Evolutionary conservation across 1,140 invertebrate genomes (phyloP).

Genomic region (Laupala kohalensis): DNA sequence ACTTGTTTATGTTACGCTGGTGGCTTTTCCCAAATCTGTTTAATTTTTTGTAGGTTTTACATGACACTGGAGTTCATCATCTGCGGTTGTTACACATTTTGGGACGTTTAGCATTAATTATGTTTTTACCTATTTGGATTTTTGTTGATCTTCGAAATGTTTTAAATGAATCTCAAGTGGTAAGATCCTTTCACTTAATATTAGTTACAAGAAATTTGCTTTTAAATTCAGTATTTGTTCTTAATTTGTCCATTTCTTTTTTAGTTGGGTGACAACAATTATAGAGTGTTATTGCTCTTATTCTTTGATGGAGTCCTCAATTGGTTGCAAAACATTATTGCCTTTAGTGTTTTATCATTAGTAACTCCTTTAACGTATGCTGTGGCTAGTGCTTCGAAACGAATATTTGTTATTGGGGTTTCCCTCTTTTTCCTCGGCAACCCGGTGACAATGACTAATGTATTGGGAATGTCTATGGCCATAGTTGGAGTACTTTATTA

Average conservation of each 20-base stretch:
- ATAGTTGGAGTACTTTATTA: slow-evolving; percentile 82
- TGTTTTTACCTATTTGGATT: slow-evolving; percentile 83
- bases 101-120: slow-evolving; percentile 59
- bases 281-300: slow-evolving; percentile 47
- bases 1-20: not conserved
- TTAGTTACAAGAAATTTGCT: slow-evolving; percentile 3
- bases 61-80: slow-evolving; percentile 80
- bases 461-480: slow-evolving; percentile 83
- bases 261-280: slow-evolving; percentile 23
- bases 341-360: slow-evolving; percentile 80
- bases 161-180: slow-evolving; percentile 41
- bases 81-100: slow-evolving; percentile 71
- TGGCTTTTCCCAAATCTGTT: not conserved
- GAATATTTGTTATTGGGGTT: slow-evolving; percentile 82
- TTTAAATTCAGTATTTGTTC: slow-evolving; percentile 1
- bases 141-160: slow-evolving; percentile 55
- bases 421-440: slow-evolving; percentile 82
- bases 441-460: slow-evolving; percentile 76
- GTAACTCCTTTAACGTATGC: slow-evolving; percentile 89
- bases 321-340: slow-evolving; percentile 89
- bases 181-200: slow-evolving; percentile 16
- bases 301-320: slow-evolving; percentile 75
- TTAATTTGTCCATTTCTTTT: slow-evolving; percentile 19
- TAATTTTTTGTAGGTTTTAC: slow-evolving; percentile 48
- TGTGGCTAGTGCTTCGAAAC: slow-evolving; percentile 89